Evolutionary conservation across 2,888 invertebrate species (phyloP).

Genomic region (Metacarcinus magister): DNA sequence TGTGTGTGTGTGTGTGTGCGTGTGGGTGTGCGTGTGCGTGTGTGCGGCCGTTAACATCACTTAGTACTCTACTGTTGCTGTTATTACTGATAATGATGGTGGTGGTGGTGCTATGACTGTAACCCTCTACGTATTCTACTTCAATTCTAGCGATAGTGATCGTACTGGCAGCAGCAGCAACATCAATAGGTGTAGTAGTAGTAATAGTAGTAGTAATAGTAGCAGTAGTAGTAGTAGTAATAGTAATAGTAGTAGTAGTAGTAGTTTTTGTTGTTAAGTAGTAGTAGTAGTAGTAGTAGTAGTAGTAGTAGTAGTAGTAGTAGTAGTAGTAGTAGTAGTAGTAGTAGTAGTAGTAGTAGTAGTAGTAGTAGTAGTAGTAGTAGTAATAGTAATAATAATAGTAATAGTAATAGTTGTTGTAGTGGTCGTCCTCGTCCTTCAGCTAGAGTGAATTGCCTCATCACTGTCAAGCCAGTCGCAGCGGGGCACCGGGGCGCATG

Average conservation of each 20-base stretch:
- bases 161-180: not conserved
- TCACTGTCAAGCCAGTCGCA: not conserved
- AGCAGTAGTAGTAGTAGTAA: slow-evolving; percentile 35
- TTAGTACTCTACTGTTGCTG: not conserved
- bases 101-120: not conserved
- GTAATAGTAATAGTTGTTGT: too few species aligned
- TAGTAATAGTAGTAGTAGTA: not conserved
- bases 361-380: not conserved
- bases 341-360: not conserved
- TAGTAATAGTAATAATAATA: not conserved
- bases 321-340: not conserved
- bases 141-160: not conserved
- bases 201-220: slow-evolving; percentile 21
- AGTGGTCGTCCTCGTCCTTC: not conserved
- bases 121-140: not conserved
- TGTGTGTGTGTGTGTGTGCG: too few species aligned
- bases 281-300: not conserved
- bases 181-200: not conserved
- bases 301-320: not conserved
- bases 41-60: not conserved
- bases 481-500: not conserved
- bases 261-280: not conserved
- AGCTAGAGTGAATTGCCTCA: too few species aligned
- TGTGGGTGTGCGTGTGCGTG: too few species aligned
- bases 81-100: not conserved